Conservation (phyloP, 2,113 vertebrate genomes). For the Dipodomys ordii region DNA sequence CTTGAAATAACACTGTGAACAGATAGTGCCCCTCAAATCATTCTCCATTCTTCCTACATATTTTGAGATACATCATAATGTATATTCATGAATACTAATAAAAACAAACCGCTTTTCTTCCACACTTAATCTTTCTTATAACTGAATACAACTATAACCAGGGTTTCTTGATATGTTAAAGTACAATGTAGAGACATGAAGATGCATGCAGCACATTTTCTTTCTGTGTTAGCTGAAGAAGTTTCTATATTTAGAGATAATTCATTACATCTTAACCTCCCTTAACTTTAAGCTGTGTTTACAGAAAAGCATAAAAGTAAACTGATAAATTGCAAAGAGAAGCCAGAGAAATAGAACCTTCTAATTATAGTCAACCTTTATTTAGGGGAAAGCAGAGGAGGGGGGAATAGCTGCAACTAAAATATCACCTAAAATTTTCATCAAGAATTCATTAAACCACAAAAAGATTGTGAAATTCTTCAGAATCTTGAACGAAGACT, state of each 20-base stretch:
- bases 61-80: slow-evolving; percentile 57
- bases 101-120: slow-evolving; percentile 7
- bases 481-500: slow-evolving; percentile 19
- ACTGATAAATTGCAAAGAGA: slow-evolving; percentile 33
- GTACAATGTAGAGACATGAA: neutral
- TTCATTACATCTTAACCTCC: neutral
- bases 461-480: slow-evolving; percentile 19
- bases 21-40: neutral
- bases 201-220: neutral
- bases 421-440: slow-evolving; percentile 51
- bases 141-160: neutral
- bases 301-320: slow-evolving; percentile 36
- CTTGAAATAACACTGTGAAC: neutral
- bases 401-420: neutral
- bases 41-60: slow-evolving; percentile 11
- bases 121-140: neutral
- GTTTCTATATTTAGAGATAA: slow-evolving; percentile 31
- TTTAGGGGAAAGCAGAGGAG: neutral
- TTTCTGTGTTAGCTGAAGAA: neutral
- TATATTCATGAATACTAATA: slow-evolving; percentile 65
- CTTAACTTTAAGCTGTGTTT: slow-evolving; percentile 24
- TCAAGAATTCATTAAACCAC: slow-evolving; percentile 36
- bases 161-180: neutral
- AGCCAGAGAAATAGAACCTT: slow-evolving; percentile 20
- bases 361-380: slow-evolving; percentile 27